These are phyloP conservation scores for Arctocebus calabarensis DNA, from an alignment of 2,797 vertebrate species.

Conservation along the genomic window DNA sequence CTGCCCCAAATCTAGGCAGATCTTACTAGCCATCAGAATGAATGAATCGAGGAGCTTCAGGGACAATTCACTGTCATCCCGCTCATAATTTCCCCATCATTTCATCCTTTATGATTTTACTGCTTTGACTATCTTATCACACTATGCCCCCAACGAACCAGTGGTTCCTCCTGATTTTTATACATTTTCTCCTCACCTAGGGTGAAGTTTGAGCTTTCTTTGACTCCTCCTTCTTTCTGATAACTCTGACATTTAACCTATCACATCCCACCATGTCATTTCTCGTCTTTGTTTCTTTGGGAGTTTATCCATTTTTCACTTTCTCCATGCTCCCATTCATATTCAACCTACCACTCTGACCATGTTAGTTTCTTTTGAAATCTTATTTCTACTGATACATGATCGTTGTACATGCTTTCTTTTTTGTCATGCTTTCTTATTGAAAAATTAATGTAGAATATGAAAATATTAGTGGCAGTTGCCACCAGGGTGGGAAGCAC, in stretches of 20 bases:
- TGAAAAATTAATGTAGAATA: not conserved
- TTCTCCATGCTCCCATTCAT: not conserved
- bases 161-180: not conserved
- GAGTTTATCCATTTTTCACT: not conserved
- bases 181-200: not conserved
- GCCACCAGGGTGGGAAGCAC: not conserved
- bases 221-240: not conserved
- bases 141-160: not conserved
- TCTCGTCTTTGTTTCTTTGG: not conserved
- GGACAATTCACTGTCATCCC: not conserved
- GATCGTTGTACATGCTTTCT: not conserved
- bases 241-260: not conserved
- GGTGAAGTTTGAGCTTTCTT: not conserved
- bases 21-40: not conserved
- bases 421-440: constrained; percentile 1
- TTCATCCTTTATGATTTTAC: not conserved
- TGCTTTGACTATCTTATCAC: not conserved
- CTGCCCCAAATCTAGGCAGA: not conserved
- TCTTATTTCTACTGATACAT: not conserved
- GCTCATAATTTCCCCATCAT: not conserved
- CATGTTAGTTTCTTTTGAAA: constrained; percentile 9
- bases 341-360: not conserved
- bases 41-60: not conserved
- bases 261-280: not conserved
- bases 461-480: not conserved